Percentiles rank a stretch among this genome's conserved stretches.
phyloP scores from a whole-genome alignment of 2,888 invertebrate species.

The Coelogynopora nodosa region DNA sequence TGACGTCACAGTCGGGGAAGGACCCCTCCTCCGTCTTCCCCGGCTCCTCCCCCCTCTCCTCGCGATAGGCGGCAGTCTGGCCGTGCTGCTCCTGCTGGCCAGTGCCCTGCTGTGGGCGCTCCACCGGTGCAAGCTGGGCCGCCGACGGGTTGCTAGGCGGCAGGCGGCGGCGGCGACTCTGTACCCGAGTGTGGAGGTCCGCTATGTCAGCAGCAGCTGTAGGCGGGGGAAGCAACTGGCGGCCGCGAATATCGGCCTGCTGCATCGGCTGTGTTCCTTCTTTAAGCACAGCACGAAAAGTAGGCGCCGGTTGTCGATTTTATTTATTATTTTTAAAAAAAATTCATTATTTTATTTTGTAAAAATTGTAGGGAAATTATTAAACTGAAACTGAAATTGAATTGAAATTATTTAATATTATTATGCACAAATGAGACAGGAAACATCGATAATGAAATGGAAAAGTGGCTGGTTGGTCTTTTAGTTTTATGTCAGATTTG shows the following conservation, averaged over 20 bases:
- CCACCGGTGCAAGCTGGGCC: not conserved
- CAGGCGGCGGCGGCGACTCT: not conserved
- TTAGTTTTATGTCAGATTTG: too few relatives aligned
- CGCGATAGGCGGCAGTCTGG: not conserved
- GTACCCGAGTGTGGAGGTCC: not conserved
- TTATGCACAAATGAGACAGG: too few relatives aligned
- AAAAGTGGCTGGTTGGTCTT: too few relatives aligned
- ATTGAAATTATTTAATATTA: too few relatives aligned
- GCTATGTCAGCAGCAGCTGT: not conserved
- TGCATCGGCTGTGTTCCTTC: not conserved
- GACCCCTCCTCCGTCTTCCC: not conserved
- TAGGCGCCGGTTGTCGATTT: too few relatives aligned
- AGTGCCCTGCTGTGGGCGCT: slow-evolving; percentile 13
- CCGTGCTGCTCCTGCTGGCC: not conserved
- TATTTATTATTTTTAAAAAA: too few relatives aligned
- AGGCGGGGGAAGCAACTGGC: not conserved
- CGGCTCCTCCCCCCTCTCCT: not conserved
- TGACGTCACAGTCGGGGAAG: not conserved
- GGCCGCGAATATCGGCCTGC: not conserved
- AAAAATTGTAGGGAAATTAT: too few relatives aligned
- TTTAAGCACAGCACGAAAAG: not conserved
- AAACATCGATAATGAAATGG: too few relatives aligned
- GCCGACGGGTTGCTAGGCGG: not conserved
- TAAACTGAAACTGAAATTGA: too few relatives aligned
- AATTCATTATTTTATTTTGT: too few relatives aligned